Conservation (phyloP, 2,113 vertebrate species). For the Blennius ocellaris region DNA sequence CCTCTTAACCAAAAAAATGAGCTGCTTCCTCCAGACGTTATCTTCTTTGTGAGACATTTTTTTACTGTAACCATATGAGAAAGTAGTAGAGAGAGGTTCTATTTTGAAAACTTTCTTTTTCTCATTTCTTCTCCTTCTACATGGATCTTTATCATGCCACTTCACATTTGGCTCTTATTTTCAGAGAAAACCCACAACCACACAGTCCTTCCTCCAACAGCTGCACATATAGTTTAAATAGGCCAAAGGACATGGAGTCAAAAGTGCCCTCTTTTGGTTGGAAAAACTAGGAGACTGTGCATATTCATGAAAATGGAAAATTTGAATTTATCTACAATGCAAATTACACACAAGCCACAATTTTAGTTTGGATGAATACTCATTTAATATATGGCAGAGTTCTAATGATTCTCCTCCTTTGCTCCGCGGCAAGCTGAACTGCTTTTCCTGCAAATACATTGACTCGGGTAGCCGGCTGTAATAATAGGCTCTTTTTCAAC, state of each 20-base stretch:
- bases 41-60: slow-evolving; percentile 6
- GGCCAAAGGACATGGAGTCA: slow-evolving; percentile 36
- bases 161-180: slow-evolving; percentile 67
- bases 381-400: slow-evolving; percentile 52
- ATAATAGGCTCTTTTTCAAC: slow-evolving; percentile 40
- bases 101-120: slow-evolving; percentile 36
- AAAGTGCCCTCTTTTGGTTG: slow-evolving; percentile 53
- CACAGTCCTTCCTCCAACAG: slow-evolving; percentile 44
- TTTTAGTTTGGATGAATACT: slow-evolving; percentile 47
- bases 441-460: slow-evolving; percentile 37
- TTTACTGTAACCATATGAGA: slow-evolving; percentile 26
- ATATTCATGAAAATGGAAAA: slow-evolving; percentile 63
- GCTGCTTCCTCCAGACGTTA: background rate
- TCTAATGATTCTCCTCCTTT: slow-evolving; percentile 47
- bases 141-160: slow-evolving; percentile 35
- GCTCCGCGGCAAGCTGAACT: slow-evolving; percentile 32
- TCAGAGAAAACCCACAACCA: slow-evolving; percentile 51
- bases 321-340: slow-evolving; percentile 70
- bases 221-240: slow-evolving; percentile 43
- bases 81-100: slow-evolving; percentile 18
- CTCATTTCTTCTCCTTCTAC: slow-evolving; percentile 45
- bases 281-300: slow-evolving; percentile 31
- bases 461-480: slow-evolving; percentile 28
- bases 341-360: slow-evolving; percentile 62
- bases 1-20: background rate